Percentiles rank a stretch among this genome's conserved stretches.
These are phyloP conservation scores for Lithobates pipiens DNA, from an alignment of 2,797 vertebrate genomes.

Conservation along the genomic window DNA sequence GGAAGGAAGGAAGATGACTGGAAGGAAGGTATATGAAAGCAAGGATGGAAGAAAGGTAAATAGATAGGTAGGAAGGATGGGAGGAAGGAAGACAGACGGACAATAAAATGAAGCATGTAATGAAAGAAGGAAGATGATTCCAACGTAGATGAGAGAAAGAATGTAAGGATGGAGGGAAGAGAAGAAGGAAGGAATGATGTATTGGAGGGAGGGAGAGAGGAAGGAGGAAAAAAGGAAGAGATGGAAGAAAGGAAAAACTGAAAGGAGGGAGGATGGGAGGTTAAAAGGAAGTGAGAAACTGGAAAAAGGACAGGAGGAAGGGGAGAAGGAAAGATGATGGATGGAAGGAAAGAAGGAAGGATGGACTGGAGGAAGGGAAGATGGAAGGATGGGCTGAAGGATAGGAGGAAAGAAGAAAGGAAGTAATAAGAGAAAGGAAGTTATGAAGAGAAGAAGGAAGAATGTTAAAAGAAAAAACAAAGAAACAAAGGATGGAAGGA, in stretches of 20 bases:
- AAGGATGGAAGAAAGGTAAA: background rate
- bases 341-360: background rate
- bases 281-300: background rate
- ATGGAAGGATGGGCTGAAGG: background rate
- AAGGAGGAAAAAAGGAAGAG: too few species aligned
- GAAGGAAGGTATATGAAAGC: background rate
- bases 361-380: background rate
- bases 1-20: background rate
- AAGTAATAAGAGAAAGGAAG: too few species aligned
- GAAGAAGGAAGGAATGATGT: too few species aligned
- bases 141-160: background rate
- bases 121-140: background rate
- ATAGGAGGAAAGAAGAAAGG: background rate
- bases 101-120: too few species aligned
- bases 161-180: background rate
- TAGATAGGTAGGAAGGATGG: background rate
- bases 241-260: too few species aligned
- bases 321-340: background rate
- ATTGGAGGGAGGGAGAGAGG: background rate
- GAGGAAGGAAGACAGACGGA: too few species aligned
- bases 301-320: background rate
- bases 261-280: too few species aligned
- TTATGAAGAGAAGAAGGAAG: background rate
- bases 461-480: background rate
- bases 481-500: background rate